phyloP scores from a whole-genome alignment of 2,113 vertebrate genomes.

The Spheniscus mendiculus region DNA sequence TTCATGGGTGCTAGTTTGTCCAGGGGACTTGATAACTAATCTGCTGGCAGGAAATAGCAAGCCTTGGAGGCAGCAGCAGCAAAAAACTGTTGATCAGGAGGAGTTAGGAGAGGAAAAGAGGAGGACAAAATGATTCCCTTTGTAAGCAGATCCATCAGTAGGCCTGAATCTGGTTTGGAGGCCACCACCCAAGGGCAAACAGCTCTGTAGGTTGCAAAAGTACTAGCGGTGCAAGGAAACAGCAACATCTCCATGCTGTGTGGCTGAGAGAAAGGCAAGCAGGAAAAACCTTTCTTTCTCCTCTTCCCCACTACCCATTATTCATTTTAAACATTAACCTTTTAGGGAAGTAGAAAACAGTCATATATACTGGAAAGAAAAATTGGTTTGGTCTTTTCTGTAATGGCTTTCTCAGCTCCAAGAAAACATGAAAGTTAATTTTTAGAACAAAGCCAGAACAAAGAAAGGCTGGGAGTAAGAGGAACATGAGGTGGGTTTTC shows the following conservation, averaged over 20 bases:
- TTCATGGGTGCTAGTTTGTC: neutral
- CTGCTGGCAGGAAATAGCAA: neutral
- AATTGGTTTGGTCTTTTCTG: slow-evolving; percentile 44
- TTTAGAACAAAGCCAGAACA: neutral
- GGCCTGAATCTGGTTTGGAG: neutral
- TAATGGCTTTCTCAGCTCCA: slow-evolving; percentile 30
- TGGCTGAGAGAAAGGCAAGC: neutral
- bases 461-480: neutral
- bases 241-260: neutral
- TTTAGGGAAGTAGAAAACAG: slow-evolving; percentile 53
- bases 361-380: slow-evolving; percentile 5
- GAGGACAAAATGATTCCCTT: neutral
- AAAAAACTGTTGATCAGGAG: neutral
- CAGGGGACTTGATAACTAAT: neutral
- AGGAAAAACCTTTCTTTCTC: neutral
- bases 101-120: neutral
- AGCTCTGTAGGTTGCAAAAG: neutral
- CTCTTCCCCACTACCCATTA: neutral
- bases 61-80: neutral
- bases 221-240: neutral
- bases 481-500: neutral
- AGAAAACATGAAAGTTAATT: slow-evolving; percentile 36
- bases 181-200: neutral
- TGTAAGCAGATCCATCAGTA: neutral
- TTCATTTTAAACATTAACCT: slow-evolving; percentile 56